Evolutionary conservation across 2,797 vertebrate species (phyloP).

Genomic region (Siniperca obscura): DNA sequence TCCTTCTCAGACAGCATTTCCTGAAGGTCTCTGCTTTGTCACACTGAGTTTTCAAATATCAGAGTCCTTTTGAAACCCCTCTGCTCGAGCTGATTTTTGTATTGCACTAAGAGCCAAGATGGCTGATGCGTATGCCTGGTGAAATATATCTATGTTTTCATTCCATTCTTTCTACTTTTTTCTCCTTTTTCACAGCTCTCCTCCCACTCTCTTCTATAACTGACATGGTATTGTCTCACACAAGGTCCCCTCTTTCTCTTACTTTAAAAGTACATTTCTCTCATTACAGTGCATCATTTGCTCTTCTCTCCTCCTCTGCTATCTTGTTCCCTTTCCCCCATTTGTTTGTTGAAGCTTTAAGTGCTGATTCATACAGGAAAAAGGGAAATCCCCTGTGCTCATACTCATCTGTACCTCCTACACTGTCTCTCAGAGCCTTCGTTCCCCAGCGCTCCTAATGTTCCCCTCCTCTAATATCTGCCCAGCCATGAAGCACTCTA

Average conservation of each 20-base stretch:
- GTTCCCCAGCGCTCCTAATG: slow-evolving; percentile 41
- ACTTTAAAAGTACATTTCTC: slow-evolving; percentile 25
- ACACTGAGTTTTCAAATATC: slow-evolving; percentile 53
- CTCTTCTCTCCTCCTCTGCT: slow-evolving; percentile 29
- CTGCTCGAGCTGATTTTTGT: slow-evolving; percentile 48
- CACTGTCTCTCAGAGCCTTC: slow-evolving; percentile 35
- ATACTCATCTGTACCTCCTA: slow-evolving; percentile 54
- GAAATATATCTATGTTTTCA: slow-evolving; percentile 51
- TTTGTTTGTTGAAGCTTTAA: slow-evolving; percentile 60
- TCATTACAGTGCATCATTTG: slow-evolving; percentile 22
- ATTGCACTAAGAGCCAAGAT: slow-evolving; percentile 43
- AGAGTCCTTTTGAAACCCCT: slow-evolving; percentile 65
- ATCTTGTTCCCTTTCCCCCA: slow-evolving; percentile 14
- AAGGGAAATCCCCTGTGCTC: slow-evolving; percentile 74
- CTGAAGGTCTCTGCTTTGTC: slow-evolving; percentile 74
- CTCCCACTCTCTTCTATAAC: slow-evolving; percentile 62
- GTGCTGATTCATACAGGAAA: slow-evolving; percentile 75
- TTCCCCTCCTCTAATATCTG: slow-evolving; percentile 58
- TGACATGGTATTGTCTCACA: slow-evolving; percentile 34
- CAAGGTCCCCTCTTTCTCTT: slow-evolving; percentile 38
- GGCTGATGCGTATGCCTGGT: slow-evolving; percentile 43
- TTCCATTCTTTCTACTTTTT: slow-evolving; percentile 44
- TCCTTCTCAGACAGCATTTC: slow-evolving; percentile 60
- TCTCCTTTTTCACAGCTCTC: slow-evolving; percentile 44
- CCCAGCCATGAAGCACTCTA: slow-evolving; percentile 52